Percentiles rank a stretch among this genome's conserved stretches.
phyloP scores from a whole-genome alignment of 2,113 vertebrate genomes.

The Eclectus roratus region DNA sequence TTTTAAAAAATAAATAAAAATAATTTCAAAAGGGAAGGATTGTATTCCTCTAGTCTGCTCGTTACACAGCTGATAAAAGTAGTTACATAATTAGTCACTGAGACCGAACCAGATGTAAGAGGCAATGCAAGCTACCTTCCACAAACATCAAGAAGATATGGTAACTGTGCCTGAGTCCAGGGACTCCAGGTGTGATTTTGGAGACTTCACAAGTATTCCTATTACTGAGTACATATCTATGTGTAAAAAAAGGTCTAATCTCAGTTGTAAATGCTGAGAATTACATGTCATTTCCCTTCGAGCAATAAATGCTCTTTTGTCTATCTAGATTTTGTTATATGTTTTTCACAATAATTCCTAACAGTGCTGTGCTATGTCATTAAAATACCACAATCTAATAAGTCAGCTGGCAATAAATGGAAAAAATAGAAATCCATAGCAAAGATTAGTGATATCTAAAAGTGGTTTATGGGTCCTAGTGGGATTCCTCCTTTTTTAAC shows the following conservation, averaged over 20 bases:
- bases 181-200: not conserved
- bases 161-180: not conserved
- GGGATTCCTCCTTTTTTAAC: conserved; percentile 78
- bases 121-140: not conserved
- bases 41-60: not conserved
- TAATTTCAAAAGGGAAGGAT: not conserved
- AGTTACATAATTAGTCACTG: not conserved
- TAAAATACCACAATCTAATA: conserved; percentile 53
- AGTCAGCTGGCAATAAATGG: conserved; percentile 33
- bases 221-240: not conserved
- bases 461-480: conserved; percentile 74
- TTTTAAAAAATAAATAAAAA: not conserved
- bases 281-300: not conserved
- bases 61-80: not conserved
- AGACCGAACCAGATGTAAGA: not conserved
- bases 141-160: not conserved
- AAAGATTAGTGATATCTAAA: conserved; percentile 75
- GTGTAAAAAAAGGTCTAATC: conserved; percentile 6
- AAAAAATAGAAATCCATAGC: conserved; percentile 56
- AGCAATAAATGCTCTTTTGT: conserved; percentile 23
- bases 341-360: conserved; percentile 36
- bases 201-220: not conserved
- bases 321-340: conserved; percentile 14
- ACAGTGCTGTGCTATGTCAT: not conserved
- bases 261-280: conserved; percentile 7